Evolutionary conservation across 2,113 vertebrate species (phyloP), one percentile per base, ranked within the genome.

Genomic region (Brachyistius frenatus): DNA sequence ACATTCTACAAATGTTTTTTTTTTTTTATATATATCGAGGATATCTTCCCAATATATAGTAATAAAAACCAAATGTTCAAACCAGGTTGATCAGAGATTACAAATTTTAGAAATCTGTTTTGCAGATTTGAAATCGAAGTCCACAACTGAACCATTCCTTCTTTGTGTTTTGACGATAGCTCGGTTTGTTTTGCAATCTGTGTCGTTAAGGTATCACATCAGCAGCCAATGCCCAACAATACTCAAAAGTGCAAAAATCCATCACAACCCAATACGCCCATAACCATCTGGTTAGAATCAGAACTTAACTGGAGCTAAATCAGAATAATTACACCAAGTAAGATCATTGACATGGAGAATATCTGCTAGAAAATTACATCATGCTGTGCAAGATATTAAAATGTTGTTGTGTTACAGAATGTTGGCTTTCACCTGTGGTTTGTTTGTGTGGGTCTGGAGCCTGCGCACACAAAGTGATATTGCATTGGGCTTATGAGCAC

Each of bases 401-500:
- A 39, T 62, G 57, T 49, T 76, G 46, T 68, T 63, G 61, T 30
- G 55, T 52, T 72, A 52, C 75, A 62, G 50, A 76, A 57, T 13
- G 62, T 7, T 69, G 57, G 30, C 56, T 78, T 66, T 60, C 60
- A 72, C 64, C 30, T 65, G 69, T 55, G 46, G 41, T 72, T 79
- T 78, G 32, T 72, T 79, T 80, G 46, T 16, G 8, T 76, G 62
- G 56, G 35, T 78, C 54, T 61, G 15, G 36, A 66, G 30, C 32
- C 2, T 15, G 5, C 31, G 14, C 41, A 8, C 14, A 1, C 36
- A 15, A 33, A 53, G 39, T 74, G 76, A 73, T 80, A 85, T 69
- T 83, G 62, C 69, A 80, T 32, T 76, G 76, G 78, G 81, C 85
- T 83, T 78, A 85, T 60, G 74, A 81, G 78, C 73, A n/a, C 77